Percentiles rank a stretch among this genome's conserved stretches.
phyloP scores from a whole-genome alignment of 2,797 vertebrate species.

The Diplodus puntazzo region DNA sequence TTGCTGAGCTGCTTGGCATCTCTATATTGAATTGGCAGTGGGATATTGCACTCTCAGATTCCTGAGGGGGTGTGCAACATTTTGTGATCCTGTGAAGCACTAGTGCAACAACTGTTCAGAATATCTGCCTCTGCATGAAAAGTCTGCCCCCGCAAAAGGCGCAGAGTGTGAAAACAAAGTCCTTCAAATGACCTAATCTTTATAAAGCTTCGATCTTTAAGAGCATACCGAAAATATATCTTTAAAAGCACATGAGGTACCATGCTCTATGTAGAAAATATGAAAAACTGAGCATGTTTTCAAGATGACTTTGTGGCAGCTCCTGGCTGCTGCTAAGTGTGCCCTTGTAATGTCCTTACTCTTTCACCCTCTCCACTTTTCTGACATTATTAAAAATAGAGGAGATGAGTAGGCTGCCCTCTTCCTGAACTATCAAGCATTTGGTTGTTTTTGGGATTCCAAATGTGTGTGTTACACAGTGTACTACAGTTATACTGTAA shows the following conservation, averaged over 20 bases:
- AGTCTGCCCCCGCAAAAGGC: slow-evolving; percentile 21
- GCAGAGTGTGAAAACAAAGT: slow-evolving; percentile 10
- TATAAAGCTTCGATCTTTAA: background rate
- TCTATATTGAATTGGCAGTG: slow-evolving; percentile 1
- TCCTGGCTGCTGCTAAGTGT: background rate
- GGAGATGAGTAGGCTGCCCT: background rate
- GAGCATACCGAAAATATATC: background rate
- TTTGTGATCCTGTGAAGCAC: slow-evolving; percentile 19
- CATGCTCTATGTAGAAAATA: background rate
- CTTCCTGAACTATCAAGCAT: background rate
- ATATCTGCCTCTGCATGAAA: slow-evolving; percentile 31
- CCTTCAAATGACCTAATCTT: slow-evolving; percentile 20
- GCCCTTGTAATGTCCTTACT: background rate
- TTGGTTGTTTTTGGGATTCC: background rate
- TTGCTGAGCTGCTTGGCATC: background rate
- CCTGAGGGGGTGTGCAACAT: slow-evolving; percentile 26
- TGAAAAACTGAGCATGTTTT: background rate
- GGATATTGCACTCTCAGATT: slow-evolving; percentile 21
- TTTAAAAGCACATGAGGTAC: background rate
- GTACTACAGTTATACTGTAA: background rate
- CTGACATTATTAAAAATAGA: background rate
- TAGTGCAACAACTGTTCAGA: slow-evolving; percentile 22
- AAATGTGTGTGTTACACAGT: background rate
- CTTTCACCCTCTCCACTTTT: background rate
- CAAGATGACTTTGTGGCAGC: background rate